phyloP scores from a whole-genome alignment of 2,888 invertebrate species.

The Limenitis camilla region DNA sequence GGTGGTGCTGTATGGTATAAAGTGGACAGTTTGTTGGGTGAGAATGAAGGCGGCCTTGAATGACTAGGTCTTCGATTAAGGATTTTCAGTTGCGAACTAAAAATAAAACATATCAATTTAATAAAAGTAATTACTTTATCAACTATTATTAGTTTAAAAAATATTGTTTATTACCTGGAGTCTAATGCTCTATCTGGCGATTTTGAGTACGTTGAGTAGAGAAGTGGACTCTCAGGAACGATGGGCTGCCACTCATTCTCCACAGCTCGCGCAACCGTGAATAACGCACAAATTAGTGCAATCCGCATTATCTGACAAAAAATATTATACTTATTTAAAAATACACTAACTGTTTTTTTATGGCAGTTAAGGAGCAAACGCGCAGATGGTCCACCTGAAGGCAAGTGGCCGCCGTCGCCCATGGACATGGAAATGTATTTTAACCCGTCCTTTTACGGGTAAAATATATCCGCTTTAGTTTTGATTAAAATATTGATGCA shows the following conservation, averaged over 20 bases:
- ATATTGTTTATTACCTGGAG: too few species aligned
- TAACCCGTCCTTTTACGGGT: too few species aligned
- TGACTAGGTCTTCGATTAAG: constrained; percentile 48
- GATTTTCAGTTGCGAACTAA: constrained; percentile 50
- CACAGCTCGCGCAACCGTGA: constrained; percentile 40
- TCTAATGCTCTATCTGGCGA: constrained; percentile 46
- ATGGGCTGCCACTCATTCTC: constrained; percentile 71
- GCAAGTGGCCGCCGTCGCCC: too few species aligned
- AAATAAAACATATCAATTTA: too few species aligned
- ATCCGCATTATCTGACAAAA: constrained; percentile 55
- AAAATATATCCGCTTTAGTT: too few species aligned
- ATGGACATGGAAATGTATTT: too few species aligned
- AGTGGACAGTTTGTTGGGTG: constrained; percentile 38
- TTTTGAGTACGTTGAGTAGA: constrained; percentile 41
- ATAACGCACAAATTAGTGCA: constrained; percentile 38
- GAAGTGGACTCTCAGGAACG: constrained; percentile 47
- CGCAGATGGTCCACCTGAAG: too few species aligned
- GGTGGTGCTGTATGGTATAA: constrained; percentile 30
- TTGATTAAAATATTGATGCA: too few species aligned
- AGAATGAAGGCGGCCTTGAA: constrained; percentile 28
- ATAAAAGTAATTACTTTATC: too few species aligned
- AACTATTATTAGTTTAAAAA: too few species aligned
- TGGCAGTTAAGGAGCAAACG: too few species aligned
- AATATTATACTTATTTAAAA: neutral
- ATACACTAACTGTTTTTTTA: too few species aligned